phyloP scores from a whole-genome alignment of 2,113 vertebrate genomes.

The Leptobrachium ailaonicum region DNA sequence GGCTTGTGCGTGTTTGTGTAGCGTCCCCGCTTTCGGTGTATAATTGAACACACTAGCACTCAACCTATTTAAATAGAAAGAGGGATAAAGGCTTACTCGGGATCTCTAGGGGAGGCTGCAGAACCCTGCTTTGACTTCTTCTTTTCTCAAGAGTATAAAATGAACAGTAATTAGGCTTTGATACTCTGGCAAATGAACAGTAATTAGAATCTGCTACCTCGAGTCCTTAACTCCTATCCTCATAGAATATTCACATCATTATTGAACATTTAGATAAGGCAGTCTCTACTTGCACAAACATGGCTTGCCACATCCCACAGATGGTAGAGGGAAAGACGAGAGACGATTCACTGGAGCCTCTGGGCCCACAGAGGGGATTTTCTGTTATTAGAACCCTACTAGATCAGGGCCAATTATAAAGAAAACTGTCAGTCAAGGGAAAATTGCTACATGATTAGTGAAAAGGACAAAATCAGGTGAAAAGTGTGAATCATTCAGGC shows the following conservation, averaged over 20 bases:
- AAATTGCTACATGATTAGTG: slow-evolving; percentile 98
- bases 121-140: slow-evolving; percentile 91
- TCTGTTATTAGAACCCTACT: slow-evolving; percentile 99
- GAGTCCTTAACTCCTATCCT: slow-evolving; percentile 89
- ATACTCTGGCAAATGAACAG: slow-evolving; percentile 99
- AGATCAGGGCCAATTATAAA: slow-evolving; percentile 99
- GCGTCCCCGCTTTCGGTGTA: slow-evolving; percentile 88
- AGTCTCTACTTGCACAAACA: slow-evolving; percentile 84
- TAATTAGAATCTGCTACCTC: slow-evolving; percentile 98
- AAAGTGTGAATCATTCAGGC: slow-evolving; percentile 95
- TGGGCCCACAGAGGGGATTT: slow-evolving; percentile 99
- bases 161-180: slow-evolving; percentile 99
- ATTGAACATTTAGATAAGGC: slow-evolving; percentile 98
- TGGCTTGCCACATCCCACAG: slow-evolving; percentile 79
- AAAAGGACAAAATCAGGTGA: slow-evolving; percentile 99
- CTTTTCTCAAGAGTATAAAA: slow-evolving; percentile 95
- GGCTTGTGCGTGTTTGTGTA: slow-evolving; percentile 91
- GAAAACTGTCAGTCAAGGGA: slow-evolving; percentile 99
- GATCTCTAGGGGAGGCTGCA: slow-evolving; percentile 93
- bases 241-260: slow-evolving; percentile 97
- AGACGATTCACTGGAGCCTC: slow-evolving; percentile 90
- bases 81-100: slow-evolving; percentile 86
- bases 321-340: slow-evolving; percentile 79
- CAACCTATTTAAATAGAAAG: slow-evolving; percentile 88
- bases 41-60: slow-evolving; percentile 83